These are phyloP conservation scores for Dicycla oo DNA, from an alignment of 2,888 invertebrate species.

Conservation along the genomic window DNA sequence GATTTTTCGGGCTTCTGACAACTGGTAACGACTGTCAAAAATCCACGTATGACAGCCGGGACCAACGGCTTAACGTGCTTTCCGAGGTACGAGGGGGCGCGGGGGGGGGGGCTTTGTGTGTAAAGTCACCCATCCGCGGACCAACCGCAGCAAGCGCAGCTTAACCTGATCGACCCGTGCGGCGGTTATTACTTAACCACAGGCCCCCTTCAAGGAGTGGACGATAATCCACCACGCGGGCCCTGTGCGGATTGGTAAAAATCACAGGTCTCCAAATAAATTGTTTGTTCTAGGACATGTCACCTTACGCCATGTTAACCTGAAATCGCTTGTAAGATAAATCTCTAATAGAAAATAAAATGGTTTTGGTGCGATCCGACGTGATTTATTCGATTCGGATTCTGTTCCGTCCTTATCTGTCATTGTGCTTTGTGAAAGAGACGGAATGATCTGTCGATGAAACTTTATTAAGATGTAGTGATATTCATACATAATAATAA, in stretches of 20 bases:
- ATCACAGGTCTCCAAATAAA: background rate
- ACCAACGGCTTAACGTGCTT: too few relatives aligned
- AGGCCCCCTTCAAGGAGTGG: background rate
- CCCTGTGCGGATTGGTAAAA: background rate
- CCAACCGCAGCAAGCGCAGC: too few relatives aligned
- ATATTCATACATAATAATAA: conserved; percentile 19
- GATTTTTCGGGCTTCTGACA: too few relatives aligned
- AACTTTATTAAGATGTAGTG: conserved; percentile 25
- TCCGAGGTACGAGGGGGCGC: too few relatives aligned
- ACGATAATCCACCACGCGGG: background rate
- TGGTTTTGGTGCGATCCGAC: conserved; percentile 42
- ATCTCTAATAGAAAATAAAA: conserved; percentile 8
- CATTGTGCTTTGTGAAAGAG: conserved; percentile 27
- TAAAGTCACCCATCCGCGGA: too few relatives aligned
- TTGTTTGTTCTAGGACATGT: background rate
- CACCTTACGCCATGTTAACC: background rate
- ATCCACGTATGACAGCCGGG: too few relatives aligned
- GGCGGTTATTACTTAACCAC: too few relatives aligned
- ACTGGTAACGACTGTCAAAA: too few relatives aligned
- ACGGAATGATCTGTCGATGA: conserved; percentile 61
- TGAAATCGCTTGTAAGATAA: conserved; percentile 32
- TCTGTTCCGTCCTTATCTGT: conserved; percentile 50
- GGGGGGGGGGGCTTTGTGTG: too few relatives aligned
- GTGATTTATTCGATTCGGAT: conserved; percentile 53
- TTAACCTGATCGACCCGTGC: too few relatives aligned